Conservation (phyloP, 2,797 vertebrate species). For the Girardinus metallicus region DNA sequence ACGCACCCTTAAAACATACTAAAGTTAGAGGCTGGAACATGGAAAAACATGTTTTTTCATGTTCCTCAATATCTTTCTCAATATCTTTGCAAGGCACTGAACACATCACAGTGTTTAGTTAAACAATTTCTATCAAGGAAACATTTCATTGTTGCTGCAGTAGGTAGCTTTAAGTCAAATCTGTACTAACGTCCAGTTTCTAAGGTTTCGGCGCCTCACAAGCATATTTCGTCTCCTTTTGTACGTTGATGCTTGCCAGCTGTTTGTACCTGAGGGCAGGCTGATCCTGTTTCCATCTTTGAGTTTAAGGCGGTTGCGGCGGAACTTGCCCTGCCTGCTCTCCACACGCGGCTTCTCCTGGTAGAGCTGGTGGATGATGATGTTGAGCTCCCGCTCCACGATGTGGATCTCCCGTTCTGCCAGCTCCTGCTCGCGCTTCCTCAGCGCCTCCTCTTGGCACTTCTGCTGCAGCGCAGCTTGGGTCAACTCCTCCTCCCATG, state of each 20-base stretch:
- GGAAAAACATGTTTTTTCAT: neutral
- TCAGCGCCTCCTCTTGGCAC: conserved; percentile 92
- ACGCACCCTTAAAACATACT: neutral
- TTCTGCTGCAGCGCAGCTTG: conserved; percentile 95
- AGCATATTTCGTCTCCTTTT: neutral
- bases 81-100: neutral
- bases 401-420: conserved; percentile 96
- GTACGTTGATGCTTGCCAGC: neutral
- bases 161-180: neutral
- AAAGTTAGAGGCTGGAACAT: neutral
- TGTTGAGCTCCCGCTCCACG: conserved; percentile 94
- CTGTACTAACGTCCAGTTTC: neutral
- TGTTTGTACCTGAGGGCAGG: conserved; percentile 88
- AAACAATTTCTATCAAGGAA: neutral
- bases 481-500: conserved; percentile 95
- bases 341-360: conserved; percentile 95
- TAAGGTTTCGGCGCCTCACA: neutral
- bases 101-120: neutral
- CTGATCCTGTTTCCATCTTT: conserved; percentile 96
- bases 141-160: neutral
- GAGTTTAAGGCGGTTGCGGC: conserved; percentile 91
- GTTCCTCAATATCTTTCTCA: neutral
- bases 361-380: conserved; percentile 98
- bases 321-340: conserved; percentile 95
- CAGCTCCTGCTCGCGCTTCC: conserved; percentile 92